Evolutionary conservation across 2,797 vertebrate genomes (phyloP), one percentile per base, ranked within the genome.

Genomic region (Lacerta agilis): DNA sequence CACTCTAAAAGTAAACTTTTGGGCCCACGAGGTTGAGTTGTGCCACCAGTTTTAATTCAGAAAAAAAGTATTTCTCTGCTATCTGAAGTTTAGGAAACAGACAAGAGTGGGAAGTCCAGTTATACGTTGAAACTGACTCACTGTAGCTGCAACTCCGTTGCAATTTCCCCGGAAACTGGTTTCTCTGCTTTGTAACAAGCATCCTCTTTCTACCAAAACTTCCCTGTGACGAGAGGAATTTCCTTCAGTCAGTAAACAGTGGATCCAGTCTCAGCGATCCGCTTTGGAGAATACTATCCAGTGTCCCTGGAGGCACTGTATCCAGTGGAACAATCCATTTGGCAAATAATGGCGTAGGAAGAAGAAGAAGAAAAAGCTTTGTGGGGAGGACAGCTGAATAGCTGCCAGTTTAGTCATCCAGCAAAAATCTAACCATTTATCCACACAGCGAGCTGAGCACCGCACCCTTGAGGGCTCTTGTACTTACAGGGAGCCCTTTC

Each of bases 321-420:
- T 82, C 72, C 81, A 45, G 75, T 67, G 18, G 27, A 90, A 89
- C 92, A 91, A 93, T 87, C 93, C 88, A 92, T 83, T 78, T 85
- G 29, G 66, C 78, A 41, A 27, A 29, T 91, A 85, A 92, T 88
- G 82, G 76, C 77, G 87, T 49, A 49, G 86, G 81, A 90, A 93
- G 85, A 92, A 92, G n/a, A n/a, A n/a, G n/a, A n/a, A n/a, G n/a
- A 81, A 25, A 71, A 17, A 79, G n/a, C 83, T 75, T 90, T 72
- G 92, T 94, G 90, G 90, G 64, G 45, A 73, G 85, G 13, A 80
- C 29, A n/a, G 64, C 83, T 82, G 69, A 92, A 38, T 1, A 64
- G 23, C 86, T 81, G 87, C 86, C 86, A 85, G 58, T 0, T 7
- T 41, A 69, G 29, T 87, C 86, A 92, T 29, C 84, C 79, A 80